Evolutionary conservation across 2,888 invertebrate genomes (phyloP), one percentile per base, ranked within the genome.

Genomic region (Euproctis similis): DNA sequence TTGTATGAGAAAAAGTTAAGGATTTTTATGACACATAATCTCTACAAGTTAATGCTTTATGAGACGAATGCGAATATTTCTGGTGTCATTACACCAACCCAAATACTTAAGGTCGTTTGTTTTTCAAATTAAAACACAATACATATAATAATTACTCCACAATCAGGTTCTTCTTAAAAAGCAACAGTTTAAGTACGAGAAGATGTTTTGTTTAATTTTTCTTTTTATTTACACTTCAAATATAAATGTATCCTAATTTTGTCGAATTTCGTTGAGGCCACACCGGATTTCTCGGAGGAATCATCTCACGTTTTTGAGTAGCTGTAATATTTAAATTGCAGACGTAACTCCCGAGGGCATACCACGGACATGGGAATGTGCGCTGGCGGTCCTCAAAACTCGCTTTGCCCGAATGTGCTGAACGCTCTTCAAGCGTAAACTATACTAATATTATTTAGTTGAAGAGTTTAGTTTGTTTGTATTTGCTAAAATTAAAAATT

Each of bases 301-400:
- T 73, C 72, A 73, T 82, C 78, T 82, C 80, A 82, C 81, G 81
- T 81, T 82, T 81, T 82, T 80, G 74, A 77, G 80, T 73, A 70
- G 73, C 75, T 71, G 78, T 80, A 78, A 81, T 81, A 81, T 82
- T 82, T 78, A 82, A 84, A 84, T 84, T 81, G 77, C 71, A 68
- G 70, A 64, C 78, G 80, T 81, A 71, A 71, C 80, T 81, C 80
- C 81, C 59, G 71, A 63, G 72, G 82, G 80, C 81, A 76, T 80
- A 73, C 73, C 78, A 69, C 61, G 75, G n/a, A n/a, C 81, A 81
- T 81, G 84, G 78, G 82, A 84, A 82, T 82, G 78, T 64, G 62
- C 68, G 65, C 59, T 68, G 74, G 72, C 77, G 76, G 68, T 71
- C 71, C 62, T 70, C 77, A 53, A 71, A 80, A 78, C 81, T 66